A percentile compares a stretch with the other conserved stretches of the same genome.
These are phyloP conservation scores for Lipophrys pholis DNA, from an alignment of 2,113 vertebrate genomes.

Conservation along the genomic window DNA sequence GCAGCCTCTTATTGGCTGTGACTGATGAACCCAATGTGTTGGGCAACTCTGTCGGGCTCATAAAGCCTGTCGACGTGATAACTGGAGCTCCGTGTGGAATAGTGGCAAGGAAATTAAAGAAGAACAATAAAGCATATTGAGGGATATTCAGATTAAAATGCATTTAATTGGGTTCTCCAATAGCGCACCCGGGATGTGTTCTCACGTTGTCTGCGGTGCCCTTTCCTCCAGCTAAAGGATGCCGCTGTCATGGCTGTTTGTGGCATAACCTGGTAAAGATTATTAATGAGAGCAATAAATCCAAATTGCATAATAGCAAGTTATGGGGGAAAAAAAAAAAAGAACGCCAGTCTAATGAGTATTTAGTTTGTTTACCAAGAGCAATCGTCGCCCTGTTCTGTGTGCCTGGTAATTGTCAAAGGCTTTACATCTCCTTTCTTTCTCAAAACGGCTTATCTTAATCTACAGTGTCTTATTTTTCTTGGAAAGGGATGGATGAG, in stretches of 20 bases:
- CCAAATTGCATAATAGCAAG: conserved; percentile 92
- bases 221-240: conserved; percentile 90
- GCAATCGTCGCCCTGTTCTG: conserved; percentile 53
- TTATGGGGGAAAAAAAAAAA: conserved; percentile 86
- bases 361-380: conserved; percentile 83
- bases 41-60: conserved; percentile 50
- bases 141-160: conserved; percentile 82
- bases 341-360: conserved; percentile 92
- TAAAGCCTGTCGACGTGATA: conserved; percentile 71
- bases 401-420: conserved; percentile 67
- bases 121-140: conserved; percentile 75
- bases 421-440: conserved; percentile 61
- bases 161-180: conserved; percentile 77
- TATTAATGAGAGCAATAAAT: conserved; percentile 98
- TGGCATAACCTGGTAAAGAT: conserved; percentile 91
- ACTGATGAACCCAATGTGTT: conserved; percentile 56
- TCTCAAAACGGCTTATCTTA: conserved; percentile 69
- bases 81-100: conserved; percentile 69
- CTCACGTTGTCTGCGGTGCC: conserved; percentile 80
- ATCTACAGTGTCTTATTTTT: conserved; percentile 70
- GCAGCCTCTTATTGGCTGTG: conserved; percentile 49
- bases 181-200: conserved; percentile 80
- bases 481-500: conserved; percentile 69
- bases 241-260: conserved; percentile 87
- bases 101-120: conserved; percentile 70